phyloP scores from a whole-genome alignment of 2,113 vertebrate species.

The Bambusicola thoracicus region DNA sequence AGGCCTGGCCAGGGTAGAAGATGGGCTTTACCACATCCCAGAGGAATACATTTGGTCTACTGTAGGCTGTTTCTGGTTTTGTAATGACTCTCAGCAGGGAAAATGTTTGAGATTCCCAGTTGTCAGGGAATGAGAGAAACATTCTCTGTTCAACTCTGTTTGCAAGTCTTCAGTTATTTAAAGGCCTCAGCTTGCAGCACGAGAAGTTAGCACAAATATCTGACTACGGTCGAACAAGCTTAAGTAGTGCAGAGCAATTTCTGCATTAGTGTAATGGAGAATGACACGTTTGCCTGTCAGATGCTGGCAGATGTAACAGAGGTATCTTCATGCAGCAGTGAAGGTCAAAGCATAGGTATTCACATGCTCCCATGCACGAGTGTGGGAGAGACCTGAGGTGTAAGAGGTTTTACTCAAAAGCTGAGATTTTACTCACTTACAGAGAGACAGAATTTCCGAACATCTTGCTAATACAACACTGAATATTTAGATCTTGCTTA shows the following conservation, averaged over 20 bases:
- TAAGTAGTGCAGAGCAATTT: neutral
- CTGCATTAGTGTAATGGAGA: neutral
- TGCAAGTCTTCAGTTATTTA: neutral
- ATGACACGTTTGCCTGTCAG: neutral
- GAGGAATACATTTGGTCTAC: neutral
- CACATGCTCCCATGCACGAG: rapidly evolving
- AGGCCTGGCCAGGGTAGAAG: conserved; percentile 7
- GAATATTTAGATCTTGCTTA: neutral
- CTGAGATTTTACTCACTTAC: neutral
- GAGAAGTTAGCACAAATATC: neutral
- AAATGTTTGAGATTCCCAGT: neutral
- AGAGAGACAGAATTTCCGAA: neutral
- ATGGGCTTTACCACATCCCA: conserved; percentile 18
- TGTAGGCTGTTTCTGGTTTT: conserved; percentile 37
- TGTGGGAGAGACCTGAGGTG: rapidly evolving
- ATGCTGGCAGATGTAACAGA: neutral
- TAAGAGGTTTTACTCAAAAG: neutral
- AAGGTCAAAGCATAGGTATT: neutral
- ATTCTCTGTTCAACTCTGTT: neutral
- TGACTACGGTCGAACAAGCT: neutral
- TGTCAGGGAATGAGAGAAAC: neutral
- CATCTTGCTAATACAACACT: neutral
- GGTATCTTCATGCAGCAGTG: neutral
- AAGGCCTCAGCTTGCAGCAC: neutral
- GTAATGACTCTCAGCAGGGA: conserved; percentile 2